These are phyloP conservation scores for Drosophila nigricruria DNA, from an alignment of 2,888 invertebrate genomes.

Conservation along the genomic window DNA sequence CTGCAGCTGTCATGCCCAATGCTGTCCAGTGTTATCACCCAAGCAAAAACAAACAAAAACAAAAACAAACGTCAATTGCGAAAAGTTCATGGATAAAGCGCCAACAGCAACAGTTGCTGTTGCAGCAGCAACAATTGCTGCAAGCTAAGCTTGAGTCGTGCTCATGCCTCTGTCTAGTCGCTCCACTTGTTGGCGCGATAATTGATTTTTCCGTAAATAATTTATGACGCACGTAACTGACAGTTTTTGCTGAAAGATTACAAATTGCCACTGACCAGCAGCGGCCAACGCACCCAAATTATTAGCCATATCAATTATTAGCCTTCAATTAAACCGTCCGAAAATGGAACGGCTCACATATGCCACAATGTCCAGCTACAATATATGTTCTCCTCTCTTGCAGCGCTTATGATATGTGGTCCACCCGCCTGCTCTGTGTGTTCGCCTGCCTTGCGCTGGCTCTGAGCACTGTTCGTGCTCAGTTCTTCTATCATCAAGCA, in stretches of 20 bases:
- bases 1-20: slow-evolving; percentile 4
- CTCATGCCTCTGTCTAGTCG: slow-evolving; percentile 28
- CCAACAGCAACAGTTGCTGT: slow-evolving; percentile 21
- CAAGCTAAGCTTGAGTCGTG: slow-evolving; percentile 14
- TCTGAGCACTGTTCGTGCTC: slow-evolving; percentile 52
- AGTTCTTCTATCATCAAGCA: slow-evolving; percentile 76
- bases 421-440: slow-evolving; percentile 54
- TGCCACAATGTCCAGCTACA: slow-evolving; percentile 22
- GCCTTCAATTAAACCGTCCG: slow-evolving; percentile 46
- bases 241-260: slow-evolving; percentile 66
- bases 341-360: slow-evolving; percentile 39
- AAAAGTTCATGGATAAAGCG: slow-evolving; percentile 74
- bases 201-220: slow-evolving; percentile 80
- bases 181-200: slow-evolving; percentile 64
- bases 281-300: slow-evolving; percentile 56
- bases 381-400: slow-evolving; percentile 28
- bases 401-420: slow-evolving; percentile 58
- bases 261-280: slow-evolving; percentile 63
- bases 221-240: slow-evolving; percentile 80
- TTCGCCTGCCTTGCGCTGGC: slow-evolving; percentile 45
- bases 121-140: slow-evolving; percentile 37
- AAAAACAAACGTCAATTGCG: slow-evolving; percentile 40
- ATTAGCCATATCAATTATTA: slow-evolving; percentile 72
- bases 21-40: slow-evolving; percentile 67
- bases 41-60: slow-evolving; percentile 25